phyloP scores from a whole-genome alignment of 2,888 invertebrate species.

The Macaria notata region DNA sequence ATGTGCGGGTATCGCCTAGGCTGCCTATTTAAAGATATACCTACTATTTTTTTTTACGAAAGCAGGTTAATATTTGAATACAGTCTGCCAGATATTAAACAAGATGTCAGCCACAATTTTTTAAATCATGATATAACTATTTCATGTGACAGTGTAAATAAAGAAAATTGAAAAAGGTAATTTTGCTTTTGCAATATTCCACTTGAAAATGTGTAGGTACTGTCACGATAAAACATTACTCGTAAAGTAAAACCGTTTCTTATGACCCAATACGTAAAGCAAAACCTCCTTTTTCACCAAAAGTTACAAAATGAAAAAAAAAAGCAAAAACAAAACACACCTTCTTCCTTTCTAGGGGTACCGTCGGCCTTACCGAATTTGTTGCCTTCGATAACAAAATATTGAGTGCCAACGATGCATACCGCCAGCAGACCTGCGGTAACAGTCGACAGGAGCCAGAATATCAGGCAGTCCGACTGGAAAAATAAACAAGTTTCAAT shows the following conservation, averaged over 20 bases:
- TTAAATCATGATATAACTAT: too few species aligned
- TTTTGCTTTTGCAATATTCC: slow-evolving; percentile 11
- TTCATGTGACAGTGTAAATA: too few species aligned
- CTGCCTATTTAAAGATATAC: too few species aligned
- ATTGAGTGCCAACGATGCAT: slow-evolving; percentile 85
- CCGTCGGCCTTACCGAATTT: slow-evolving; percentile 82
- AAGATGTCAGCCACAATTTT: too few species aligned
- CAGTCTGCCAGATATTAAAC: too few species aligned
- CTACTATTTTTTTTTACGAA: too few species aligned
- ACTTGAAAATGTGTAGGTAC: too few species aligned
- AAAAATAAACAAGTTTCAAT: slow-evolving; percentile 32
- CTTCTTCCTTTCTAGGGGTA: slow-evolving; percentile 70
- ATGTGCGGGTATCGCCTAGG: too few species aligned
- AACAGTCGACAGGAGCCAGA: slow-evolving; percentile 84
- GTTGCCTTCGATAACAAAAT: slow-evolving; percentile 85
- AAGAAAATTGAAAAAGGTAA: slow-evolving; percentile 9
- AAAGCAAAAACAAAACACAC: slow-evolving; percentile 65
- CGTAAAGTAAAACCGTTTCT: too few species aligned
- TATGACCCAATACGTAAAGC: not conserved
- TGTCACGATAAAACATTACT: too few species aligned
- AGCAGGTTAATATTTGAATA: too few species aligned
- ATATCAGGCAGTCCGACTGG: slow-evolving; percentile 85
- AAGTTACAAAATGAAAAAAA: slow-evolving; percentile 36
- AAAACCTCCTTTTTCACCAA: slow-evolving; percentile 11
- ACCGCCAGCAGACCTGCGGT: slow-evolving; percentile 84